phyloP scores from a whole-genome alignment of 2,797 vertebrate species.

The Picus viridis region DNA sequence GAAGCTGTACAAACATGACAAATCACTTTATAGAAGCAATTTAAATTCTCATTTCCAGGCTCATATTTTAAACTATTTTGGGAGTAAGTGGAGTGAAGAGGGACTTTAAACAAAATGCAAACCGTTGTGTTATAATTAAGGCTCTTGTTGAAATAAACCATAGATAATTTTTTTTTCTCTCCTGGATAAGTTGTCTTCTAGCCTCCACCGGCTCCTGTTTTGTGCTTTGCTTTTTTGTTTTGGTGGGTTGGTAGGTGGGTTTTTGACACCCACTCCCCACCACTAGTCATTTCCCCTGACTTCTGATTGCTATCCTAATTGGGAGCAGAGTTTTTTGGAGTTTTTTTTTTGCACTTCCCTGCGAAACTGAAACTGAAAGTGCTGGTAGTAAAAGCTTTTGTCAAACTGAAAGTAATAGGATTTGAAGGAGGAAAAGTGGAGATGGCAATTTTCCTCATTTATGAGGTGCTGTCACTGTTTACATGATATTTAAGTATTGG shows the following conservation, averaged over 20 bases:
- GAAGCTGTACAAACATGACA: neutral
- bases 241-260: neutral
- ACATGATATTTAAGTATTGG: neutral
- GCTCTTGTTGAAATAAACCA: neutral
- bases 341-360: neutral
- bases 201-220: neutral
- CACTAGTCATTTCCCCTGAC: neutral
- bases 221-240: too few species aligned
- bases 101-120: neutral
- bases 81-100: neutral
- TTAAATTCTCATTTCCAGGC: neutral
- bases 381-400: neutral
- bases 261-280: too few species aligned
- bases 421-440: neutral
- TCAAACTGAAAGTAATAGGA: constrained; percentile 17
- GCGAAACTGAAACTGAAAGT: constrained; percentile 59
- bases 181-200: neutral
- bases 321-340: neutral
- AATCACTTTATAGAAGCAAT: constrained; percentile 6
- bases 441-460: neutral
- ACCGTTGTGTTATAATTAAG: neutral
- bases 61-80: neutral
- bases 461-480: neutral
- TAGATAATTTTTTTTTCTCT: neutral
- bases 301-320: neutral